A percentile compares a stretch with the other conserved stretches of the same genome.
Conservation (phyloP, 2,888 invertebrate species). For the Micoletzkya japonica region DNA sequence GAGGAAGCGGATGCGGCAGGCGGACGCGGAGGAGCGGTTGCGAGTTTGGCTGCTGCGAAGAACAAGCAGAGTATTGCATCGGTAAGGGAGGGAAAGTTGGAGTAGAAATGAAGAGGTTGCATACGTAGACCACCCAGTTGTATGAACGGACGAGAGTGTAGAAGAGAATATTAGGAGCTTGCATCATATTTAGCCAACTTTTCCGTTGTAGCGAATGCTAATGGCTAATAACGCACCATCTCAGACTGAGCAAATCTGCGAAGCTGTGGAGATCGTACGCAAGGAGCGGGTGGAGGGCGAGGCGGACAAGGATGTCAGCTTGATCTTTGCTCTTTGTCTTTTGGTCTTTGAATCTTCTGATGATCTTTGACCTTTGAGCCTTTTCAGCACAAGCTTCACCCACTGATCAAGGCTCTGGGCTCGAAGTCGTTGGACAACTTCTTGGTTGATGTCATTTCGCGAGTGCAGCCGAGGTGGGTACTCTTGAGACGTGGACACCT, state of each 20-base stretch:
- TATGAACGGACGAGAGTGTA: too few species aligned
- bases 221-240: slow-evolving; percentile 5
- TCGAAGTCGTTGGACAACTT: slow-evolving; percentile 78
- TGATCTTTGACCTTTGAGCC: neutral
- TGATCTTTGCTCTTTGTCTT: neutral
- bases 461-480: slow-evolving; percentile 26
- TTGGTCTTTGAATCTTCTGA: neutral
- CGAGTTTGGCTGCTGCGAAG: slow-evolving; percentile 83
- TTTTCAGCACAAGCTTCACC: slow-evolving; percentile 70
- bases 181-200: neutral
- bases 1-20: slow-evolving; percentile 68
- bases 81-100: slow-evolving; percentile 68
- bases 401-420: slow-evolving; percentile 81
- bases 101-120: neutral
- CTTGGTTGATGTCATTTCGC: slow-evolving; percentile 75
- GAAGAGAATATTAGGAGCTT: too few species aligned
- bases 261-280: slow-evolving; percentile 79
- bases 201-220: neutral
- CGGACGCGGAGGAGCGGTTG: slow-evolving; percentile 65
- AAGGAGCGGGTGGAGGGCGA: slow-evolving; percentile 40
- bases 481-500: neutral
- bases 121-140: neutral
- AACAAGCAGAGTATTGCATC: slow-evolving; percentile 75
- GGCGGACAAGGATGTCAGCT: slow-evolving; percentile 40
- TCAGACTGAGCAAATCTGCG: slow-evolving; percentile 84